Percentiles rank a stretch among this genome's conserved stretches.
phyloP scores from a whole-genome alignment of 2,113 vertebrate species.

The Oryzias javanicus region DNA sequence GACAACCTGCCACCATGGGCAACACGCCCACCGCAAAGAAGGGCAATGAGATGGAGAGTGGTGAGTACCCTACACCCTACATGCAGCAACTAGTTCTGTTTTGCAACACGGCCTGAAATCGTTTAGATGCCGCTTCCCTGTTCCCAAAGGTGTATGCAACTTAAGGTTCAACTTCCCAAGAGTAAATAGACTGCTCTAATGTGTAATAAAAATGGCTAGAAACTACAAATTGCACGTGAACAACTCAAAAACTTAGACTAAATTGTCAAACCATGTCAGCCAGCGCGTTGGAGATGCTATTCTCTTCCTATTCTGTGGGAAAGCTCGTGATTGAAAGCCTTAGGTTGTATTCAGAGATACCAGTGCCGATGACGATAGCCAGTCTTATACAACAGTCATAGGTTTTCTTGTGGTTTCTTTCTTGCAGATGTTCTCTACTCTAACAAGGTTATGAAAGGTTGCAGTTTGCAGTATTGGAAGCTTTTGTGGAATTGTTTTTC shows the following conservation, averaged over 20 bases:
- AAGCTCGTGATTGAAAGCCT: conserved; percentile 65
- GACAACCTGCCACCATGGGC: conserved; percentile 86
- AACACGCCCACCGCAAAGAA: conserved; percentile 94
- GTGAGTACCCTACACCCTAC: conserved; percentile 67
- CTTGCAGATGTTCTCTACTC: conserved; percentile 7
- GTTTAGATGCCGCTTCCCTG: conserved; percentile 36
- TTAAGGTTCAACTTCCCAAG: neutral
- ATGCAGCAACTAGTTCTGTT: neutral
- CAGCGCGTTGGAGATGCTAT: conserved; percentile 36
- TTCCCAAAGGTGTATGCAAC: conserved; percentile 1
- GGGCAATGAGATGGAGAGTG: conserved; percentile 90
- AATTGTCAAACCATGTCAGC: neutral
- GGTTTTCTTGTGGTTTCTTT: conserved; percentile 38
- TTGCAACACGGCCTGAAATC: neutral
- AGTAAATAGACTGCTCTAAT: neutral
- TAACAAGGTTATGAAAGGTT: conserved; percentile 16
- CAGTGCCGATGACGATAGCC: conserved; percentile 27
- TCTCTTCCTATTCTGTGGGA: conserved; percentile 45
- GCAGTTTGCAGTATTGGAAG: conserved; percentile 4
- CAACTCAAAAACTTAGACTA: neutral
- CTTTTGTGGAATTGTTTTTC: neutral
- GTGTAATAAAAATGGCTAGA: neutral
- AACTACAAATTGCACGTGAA: neutral
- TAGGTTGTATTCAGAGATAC: conserved; percentile 45
- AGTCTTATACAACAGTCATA: conserved; percentile 50